A percentile compares a stretch with the other conserved stretches of the same genome.
Conservation (phyloP, 1,140 invertebrate genomes). For the Drosophila simulans region DNA sequence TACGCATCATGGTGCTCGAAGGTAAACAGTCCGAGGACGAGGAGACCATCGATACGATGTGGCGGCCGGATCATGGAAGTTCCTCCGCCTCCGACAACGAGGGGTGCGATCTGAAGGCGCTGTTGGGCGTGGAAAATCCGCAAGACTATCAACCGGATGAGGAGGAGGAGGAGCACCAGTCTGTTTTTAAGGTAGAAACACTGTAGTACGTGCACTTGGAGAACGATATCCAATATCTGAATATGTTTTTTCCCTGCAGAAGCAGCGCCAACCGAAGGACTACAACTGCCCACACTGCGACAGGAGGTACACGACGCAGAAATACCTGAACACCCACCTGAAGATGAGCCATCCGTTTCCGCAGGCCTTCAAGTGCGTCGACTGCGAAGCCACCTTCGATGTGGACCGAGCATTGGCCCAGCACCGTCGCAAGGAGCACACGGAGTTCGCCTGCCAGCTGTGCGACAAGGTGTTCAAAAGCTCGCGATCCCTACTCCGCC, state of each 20-base stretch:
- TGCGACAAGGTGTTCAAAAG: slow-evolving; percentile 73
- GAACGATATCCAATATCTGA: too few species aligned
- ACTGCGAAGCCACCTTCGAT: slow-evolving; percentile 62
- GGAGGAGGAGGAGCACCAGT: slow-evolving; percentile 28
- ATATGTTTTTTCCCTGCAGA: slow-evolving; percentile 7
- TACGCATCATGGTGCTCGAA: slow-evolving; percentile 18
- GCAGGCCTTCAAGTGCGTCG: slow-evolving; percentile 65
- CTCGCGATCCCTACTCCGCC: slow-evolving; percentile 54
- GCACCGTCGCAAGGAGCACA: slow-evolving; percentile 62
- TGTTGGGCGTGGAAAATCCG: too few species aligned
- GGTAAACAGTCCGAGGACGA: slow-evolving; percentile 10
- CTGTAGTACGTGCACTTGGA: too few species aligned
- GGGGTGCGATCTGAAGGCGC: background rate
- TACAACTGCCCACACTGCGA: slow-evolving; percentile 60
- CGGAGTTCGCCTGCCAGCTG: slow-evolving; percentile 57
- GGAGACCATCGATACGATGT: slow-evolving; percentile 15
- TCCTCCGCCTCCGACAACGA: slow-evolving; percentile 7
- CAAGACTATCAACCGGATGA: background rate
- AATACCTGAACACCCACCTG: slow-evolving; percentile 66
- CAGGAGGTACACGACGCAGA: slow-evolving; percentile 59
- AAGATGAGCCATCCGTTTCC: slow-evolving; percentile 69
- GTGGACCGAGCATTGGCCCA: slow-evolving; percentile 56
- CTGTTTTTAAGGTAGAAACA: slow-evolving; percentile 53
- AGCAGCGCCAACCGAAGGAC: slow-evolving; percentile 48
- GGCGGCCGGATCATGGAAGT: background rate